These are phyloP conservation scores for Cantharis flavilabris DNA, from an alignment of 2,888 invertebrate species.

Conservation along the genomic window DNA sequence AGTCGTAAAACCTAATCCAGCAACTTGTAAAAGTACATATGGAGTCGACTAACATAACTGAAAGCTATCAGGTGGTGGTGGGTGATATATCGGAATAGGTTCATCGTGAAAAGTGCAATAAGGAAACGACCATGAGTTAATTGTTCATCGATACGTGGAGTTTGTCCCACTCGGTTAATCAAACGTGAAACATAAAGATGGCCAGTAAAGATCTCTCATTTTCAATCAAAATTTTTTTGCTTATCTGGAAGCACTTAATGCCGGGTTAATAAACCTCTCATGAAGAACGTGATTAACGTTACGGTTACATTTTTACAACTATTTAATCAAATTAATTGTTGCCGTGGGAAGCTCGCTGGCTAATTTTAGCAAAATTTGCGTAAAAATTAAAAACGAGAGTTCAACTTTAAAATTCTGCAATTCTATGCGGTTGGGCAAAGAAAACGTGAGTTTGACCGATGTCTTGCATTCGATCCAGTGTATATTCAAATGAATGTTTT, in stretches of 20 bases:
- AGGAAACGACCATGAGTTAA: neutral
- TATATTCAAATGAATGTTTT: conserved; percentile 2
- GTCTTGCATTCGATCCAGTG: conserved; percentile 11
- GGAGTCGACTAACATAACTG: neutral
- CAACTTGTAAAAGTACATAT: neutral
- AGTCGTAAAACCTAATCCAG: neutral
- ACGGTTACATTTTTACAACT: neutral
- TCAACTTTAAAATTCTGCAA: neutral
- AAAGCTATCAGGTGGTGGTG: neutral
- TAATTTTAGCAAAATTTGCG: neutral
- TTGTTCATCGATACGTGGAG: neutral
- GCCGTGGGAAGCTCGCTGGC: neutral
- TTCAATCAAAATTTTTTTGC: neutral
- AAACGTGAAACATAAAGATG: neutral
- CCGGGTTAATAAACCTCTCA: neutral
- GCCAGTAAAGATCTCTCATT: neutral
- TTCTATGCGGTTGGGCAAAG: neutral
- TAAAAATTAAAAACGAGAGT: neutral
- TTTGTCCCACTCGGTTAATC: neutral
- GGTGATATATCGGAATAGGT: neutral
- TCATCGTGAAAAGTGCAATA: neutral
- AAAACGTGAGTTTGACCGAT: conserved; percentile 9
- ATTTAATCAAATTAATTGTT: neutral
- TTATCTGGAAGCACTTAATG: neutral
- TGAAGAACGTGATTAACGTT: neutral